Conservation (phyloP, 2,888 invertebrate genomes). For the Crossocerus cetratus region DNA sequence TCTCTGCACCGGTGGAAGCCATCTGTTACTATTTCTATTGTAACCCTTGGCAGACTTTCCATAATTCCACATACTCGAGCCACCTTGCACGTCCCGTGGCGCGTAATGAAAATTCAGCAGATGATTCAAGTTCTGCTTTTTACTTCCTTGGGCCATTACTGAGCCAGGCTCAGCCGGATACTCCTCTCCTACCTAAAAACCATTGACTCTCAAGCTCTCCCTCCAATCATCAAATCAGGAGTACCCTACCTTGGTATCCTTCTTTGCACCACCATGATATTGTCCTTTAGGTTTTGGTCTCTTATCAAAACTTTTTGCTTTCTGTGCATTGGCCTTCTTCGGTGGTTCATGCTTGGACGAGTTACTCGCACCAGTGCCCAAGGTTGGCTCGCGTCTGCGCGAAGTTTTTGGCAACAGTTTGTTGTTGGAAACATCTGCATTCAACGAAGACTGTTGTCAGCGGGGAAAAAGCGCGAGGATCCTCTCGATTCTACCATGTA, state of each 20-base stretch:
- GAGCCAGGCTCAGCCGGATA: constrained; percentile 88
- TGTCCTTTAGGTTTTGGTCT: constrained; percentile 84
- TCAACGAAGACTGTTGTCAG: too few relatives aligned
- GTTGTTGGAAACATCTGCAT: constrained; percentile 68
- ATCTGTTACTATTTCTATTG: constrained; percentile 69
- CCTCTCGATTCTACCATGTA: too few relatives aligned
- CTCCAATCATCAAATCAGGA: constrained; percentile 2
- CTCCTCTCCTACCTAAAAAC: constrained; percentile 77
- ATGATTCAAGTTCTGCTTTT: constrained; percentile 95
- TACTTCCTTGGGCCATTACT: constrained; percentile 89
- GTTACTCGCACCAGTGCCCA: constrained; percentile 78
- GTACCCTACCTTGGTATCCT: constrained; percentile 81
- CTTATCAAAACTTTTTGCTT: constrained; percentile 84
- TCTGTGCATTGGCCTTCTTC: constrained; percentile 84
- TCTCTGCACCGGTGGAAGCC: constrained; percentile 77
- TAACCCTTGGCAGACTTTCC: constrained; percentile 67
- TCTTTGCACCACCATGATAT: constrained; percentile 82
- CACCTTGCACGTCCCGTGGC: constrained; percentile 79
- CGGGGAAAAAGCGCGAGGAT: too few relatives aligned
- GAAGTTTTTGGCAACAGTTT: constrained; percentile 76
- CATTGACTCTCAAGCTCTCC: constrained; percentile 1
- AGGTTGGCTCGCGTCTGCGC: constrained; percentile 83
- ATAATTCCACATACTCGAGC: constrained; percentile 69
- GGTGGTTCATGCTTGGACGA: constrained; percentile 82
- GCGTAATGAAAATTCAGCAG: constrained; percentile 94